Evolutionary conservation across 2,888 invertebrate species (phyloP), one percentile per base, ranked within the genome.

Genomic region (Cephonodes hylas): DNA sequence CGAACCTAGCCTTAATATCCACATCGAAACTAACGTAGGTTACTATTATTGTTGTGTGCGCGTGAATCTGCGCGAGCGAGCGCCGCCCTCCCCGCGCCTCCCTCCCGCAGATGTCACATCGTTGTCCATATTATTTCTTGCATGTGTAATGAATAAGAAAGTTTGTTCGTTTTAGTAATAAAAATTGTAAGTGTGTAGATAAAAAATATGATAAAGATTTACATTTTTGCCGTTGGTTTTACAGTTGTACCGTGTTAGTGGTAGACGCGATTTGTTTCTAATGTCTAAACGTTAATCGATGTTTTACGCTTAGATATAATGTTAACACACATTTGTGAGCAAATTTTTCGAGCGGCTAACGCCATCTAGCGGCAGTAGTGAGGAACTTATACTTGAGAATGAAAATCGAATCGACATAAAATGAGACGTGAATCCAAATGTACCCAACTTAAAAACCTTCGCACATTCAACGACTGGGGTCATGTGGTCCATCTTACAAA

Each of bases 11-110:
- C 91, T 92, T 92, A 91, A 88, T 81, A 79, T 75, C 90, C 87
- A 92, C 91, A 92, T 91, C 91, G 91, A 92, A 91, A 77, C 79
- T 86, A 86, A 72, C 80, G 85, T 89, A 88, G 86, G 82, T 84
- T 83, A 72, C 42, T 53, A 38, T 38, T 20, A 58, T 42, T 57
- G 64, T 63, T 60, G 64, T 64, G 62, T 68, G 64, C 67, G 62
- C n/a, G n/a, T 10, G 13, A 53, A 53, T 42, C 53, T 53, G 42
- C 64, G 31, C 66, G 61, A 66, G 53, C 18, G 45, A 3, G 45
- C 45, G 45, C 60, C 68, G 67, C 63, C 60, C 57, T 63, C 58
- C 61, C 56, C 60, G 67, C 67, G 64, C 60, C 66, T 61, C 63
- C 65, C 70, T 70, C 64, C 66, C 70, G 69, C 60, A 63, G 70